These are phyloP conservation scores for Melieria omissa DNA, from an alignment of 2,888 invertebrate species.

Conservation along the genomic window DNA sequence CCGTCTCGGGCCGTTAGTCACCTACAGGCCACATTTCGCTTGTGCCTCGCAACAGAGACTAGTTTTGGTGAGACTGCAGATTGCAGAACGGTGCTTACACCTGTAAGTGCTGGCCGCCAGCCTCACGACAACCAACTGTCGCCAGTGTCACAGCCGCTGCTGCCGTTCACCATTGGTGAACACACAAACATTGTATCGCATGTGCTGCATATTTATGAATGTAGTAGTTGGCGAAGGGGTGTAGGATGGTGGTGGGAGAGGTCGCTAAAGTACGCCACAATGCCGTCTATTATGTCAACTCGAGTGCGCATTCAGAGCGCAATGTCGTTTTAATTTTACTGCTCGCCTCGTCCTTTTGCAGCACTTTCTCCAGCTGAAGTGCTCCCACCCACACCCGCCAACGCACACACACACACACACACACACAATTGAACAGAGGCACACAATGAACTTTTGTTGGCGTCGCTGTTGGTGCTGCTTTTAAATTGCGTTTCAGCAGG, in stretches of 20 bases:
- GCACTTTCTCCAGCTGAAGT: background rate
- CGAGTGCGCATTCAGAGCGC: slow-evolving; percentile 19
- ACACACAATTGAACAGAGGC: background rate
- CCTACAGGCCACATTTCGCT: no score
- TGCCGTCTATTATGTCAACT: slow-evolving; percentile 15
- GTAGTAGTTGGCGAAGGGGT: background rate
- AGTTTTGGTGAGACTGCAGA: no score
- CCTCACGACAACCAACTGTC: background rate
- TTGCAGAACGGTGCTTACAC: slow-evolving; percentile 13
- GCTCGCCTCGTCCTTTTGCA: background rate
- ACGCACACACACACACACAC: background rate
- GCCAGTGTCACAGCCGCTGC: background rate
- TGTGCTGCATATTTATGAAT: background rate
- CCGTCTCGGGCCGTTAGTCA: no score
- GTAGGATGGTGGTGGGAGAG: background rate
- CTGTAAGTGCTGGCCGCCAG: slow-evolving; percentile 2
- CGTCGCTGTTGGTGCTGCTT: background rate
- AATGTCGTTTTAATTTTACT: slow-evolving; percentile 1
- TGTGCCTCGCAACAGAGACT: no score
- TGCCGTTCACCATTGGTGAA: background rate
- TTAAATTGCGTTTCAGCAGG: no score
- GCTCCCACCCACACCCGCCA: background rate
- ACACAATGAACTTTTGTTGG: background rate
- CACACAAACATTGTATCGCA: background rate
- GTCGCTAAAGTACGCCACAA: slow-evolving; percentile 3